Conservation (phyloP, 2,113 vertebrate species). For the Motacilla tschutschensis region DNA sequence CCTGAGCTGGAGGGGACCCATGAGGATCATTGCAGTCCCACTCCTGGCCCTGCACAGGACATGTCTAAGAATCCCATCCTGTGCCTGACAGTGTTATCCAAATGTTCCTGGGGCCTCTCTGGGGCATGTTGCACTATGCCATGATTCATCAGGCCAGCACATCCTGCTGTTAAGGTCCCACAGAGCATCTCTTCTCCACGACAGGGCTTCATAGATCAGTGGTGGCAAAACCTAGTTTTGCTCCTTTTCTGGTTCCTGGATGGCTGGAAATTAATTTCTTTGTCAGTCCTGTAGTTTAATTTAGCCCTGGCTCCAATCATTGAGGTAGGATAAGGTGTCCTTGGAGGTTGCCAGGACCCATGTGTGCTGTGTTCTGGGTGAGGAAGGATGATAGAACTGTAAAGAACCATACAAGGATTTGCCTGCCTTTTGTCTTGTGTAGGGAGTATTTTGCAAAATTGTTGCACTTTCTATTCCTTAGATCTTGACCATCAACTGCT, state of each 20-base stretch:
- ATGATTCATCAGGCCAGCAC: not conserved
- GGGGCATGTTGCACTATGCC: not conserved
- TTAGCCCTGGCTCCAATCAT: accelerated
- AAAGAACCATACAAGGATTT: not conserved
- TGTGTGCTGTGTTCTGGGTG: not conserved
- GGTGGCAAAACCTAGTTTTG: not conserved
- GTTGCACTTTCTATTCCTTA: not conserved
- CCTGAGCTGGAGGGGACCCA: not conserved
- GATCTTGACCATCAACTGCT: not conserved
- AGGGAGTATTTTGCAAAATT: not conserved
- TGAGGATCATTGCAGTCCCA: accelerated
- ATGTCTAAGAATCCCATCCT: not conserved
- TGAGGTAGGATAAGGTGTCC: not conserved
- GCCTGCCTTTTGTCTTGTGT: not conserved
- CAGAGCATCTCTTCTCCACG: accelerated
- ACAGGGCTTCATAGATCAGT: not conserved
- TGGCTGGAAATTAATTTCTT: not conserved
- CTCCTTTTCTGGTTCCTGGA: not conserved
- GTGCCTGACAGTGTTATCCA: not conserved
- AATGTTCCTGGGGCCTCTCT: not conserved
- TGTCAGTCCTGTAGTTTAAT: not conserved
- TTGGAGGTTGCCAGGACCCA: not conserved
- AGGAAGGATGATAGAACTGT: not conserved
- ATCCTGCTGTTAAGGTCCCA: not conserved
- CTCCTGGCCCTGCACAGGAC: not conserved